Evolutionary conservation across 1,140 invertebrate species (phyloP).

Genomic region (Macrotrachela quadricornifera): DNA sequence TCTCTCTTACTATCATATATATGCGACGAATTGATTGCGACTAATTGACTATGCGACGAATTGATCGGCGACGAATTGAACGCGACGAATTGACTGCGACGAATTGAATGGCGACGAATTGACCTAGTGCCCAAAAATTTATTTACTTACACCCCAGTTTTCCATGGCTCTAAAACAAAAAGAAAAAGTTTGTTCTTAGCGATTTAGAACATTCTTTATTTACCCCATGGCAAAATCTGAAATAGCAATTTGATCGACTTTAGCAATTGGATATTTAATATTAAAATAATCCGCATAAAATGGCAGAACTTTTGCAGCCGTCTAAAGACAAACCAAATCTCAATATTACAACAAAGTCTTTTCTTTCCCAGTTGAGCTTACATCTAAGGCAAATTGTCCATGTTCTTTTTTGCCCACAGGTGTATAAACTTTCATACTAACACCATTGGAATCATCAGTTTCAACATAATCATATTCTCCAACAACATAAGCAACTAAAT

Average conservation of each 20-base stretch:
- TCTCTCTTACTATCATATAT: too few species aligned
- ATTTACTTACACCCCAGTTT: slow-evolving; percentile 30
- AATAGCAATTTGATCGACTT: slow-evolving; percentile 82
- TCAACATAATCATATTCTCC: slow-evolving; percentile 85
- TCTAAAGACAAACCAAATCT: too few species aligned
- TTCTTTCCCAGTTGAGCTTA: not conserved
- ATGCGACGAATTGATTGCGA: too few species aligned
- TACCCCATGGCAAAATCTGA: slow-evolving; percentile 50
- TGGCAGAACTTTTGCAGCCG: slow-evolving; percentile 47
- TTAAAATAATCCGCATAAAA: slow-evolving; percentile 85
- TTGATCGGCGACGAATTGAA: too few species aligned
- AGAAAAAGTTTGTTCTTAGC: too few species aligned
- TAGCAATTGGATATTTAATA: slow-evolving; percentile 78
- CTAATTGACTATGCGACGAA: too few species aligned
- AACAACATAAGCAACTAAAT: slow-evolving; percentile 70
- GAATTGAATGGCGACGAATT: too few species aligned
- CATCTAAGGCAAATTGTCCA: slow-evolving; percentile 64
- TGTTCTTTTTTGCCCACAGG: slow-evolving; percentile 73
- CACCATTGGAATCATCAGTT: slow-evolving; percentile 39
- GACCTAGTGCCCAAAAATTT: too few species aligned
- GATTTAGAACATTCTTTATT: too few species aligned
- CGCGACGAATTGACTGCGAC: too few species aligned
- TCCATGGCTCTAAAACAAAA: slow-evolving; percentile 38
- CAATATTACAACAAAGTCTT: too few species aligned
- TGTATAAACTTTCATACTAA: slow-evolving; percentile 68